phyloP scores from a whole-genome alignment of 1,140 invertebrate species.

The Neodiprion pinetum region DNA sequence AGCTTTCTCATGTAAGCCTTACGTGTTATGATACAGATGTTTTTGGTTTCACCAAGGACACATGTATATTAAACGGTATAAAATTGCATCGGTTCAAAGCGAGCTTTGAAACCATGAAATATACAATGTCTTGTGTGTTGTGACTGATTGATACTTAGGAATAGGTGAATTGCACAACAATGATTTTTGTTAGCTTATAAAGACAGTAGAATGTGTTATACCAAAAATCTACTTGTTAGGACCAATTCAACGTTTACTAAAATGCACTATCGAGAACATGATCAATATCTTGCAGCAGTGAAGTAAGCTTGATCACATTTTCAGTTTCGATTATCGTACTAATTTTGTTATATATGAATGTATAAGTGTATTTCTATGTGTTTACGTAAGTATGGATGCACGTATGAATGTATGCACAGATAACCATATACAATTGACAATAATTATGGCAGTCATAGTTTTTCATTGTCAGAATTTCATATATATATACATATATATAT shows the following conservation, averaged over 20 bases:
- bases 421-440: constrained; percentile 43
- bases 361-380: constrained; percentile 23
- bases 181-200: neutral
- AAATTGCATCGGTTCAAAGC: neutral
- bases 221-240: no score
- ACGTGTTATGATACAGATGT: neutral
- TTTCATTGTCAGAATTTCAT: constrained; percentile 1
- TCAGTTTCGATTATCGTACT: no score
- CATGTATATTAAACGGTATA: neutral
- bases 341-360: no score
- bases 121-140: constrained; percentile 26
- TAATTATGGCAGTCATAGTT: constrained; percentile 52
- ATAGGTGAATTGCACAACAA: constrained; percentile 40
- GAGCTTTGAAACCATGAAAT: no score
- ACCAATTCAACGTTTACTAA: no score
- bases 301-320: no score
- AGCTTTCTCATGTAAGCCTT: neutral
- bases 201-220: no score
- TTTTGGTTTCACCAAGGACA: neutral
- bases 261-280: no score
- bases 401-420: constrained; percentile 50
- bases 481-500: neutral
- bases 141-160: constrained; percentile 47
- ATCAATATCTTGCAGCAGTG: no score
- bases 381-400: constrained; percentile 34